phyloP scores from a whole-genome alignment of 1,140 invertebrate genomes.

The Pseudomyrmex sp. region DNA sequence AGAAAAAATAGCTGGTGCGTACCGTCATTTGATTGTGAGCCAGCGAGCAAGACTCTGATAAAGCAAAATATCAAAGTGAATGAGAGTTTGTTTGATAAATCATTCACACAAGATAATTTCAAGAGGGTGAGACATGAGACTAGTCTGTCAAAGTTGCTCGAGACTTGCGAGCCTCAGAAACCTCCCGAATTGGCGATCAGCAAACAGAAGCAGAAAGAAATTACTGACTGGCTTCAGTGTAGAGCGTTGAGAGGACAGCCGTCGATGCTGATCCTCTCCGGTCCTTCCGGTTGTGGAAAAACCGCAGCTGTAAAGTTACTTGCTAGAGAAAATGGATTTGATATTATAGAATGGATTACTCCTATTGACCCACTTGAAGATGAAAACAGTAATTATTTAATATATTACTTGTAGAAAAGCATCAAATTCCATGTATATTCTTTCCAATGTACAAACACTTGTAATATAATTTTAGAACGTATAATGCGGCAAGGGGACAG shows the following conservation, averaged over 20 bases:
- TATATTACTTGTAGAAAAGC: conserved; percentile 8
- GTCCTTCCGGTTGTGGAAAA: conserved; percentile 91
- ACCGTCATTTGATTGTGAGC: conserved; percentile 58
- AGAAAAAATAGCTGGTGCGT: conserved; percentile 62
- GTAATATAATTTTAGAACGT: conserved; percentile 64
- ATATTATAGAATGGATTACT: conserved; percentile 90
- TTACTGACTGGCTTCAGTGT: conserved; percentile 76
- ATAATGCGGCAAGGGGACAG: conserved; percentile 86
- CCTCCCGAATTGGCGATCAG: conserved; percentile 79
- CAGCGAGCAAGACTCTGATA: neutral
- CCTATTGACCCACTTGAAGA: conserved; percentile 87
- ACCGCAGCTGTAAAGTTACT: conserved; percentile 87
- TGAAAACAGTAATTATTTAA: conserved; percentile 79
- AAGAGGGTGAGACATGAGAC: conserved; percentile 60
- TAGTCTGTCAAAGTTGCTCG: conserved; percentile 74
- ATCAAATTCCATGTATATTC: conserved; percentile 57
- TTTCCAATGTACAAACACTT: conserved; percentile 12
- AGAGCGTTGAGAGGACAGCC: conserved; percentile 81
- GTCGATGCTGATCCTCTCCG: conserved; percentile 88
- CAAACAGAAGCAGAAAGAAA: conserved; percentile 81
- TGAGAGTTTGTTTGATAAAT: neutral
- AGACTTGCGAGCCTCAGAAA: conserved; percentile 78
- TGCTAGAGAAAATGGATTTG: conserved; percentile 86
- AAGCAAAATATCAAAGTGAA: conserved; percentile 28
- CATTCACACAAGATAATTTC: neutral